Evolutionary conservation across 2,797 vertebrate species (phyloP).

Genomic region (Sebastes trivittatus): DNA sequence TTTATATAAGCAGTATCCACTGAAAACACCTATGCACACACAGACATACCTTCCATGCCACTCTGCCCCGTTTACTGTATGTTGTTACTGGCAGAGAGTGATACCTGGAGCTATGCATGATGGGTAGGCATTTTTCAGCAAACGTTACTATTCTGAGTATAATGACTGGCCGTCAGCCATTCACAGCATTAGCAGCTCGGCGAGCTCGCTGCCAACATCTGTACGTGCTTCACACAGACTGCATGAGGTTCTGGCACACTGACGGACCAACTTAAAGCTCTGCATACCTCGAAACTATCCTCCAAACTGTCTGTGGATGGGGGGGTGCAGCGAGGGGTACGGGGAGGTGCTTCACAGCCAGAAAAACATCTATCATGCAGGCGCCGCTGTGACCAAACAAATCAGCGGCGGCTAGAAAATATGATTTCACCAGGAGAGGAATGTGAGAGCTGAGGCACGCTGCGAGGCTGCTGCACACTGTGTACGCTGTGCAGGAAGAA

Average conservation of each 20-base stretch:
- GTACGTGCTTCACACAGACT: conserved; percentile 47
- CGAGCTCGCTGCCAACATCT: conserved; percentile 69
- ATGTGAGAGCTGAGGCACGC: conserved; percentile 53
- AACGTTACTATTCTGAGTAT: conserved; percentile 82
- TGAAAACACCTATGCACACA: conserved; percentile 15
- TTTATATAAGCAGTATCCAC: background rate
- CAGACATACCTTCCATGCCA: conserved; percentile 35
- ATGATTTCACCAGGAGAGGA: conserved; percentile 71
- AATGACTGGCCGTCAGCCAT: conserved; percentile 78
- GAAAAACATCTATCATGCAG: conserved; percentile 73
- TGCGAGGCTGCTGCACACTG: conserved; percentile 32
- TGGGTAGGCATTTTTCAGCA: conserved; percentile 77
- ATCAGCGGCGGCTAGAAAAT: conserved; percentile 64
- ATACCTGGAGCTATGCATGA: conserved; percentile 77
- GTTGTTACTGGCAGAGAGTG: conserved; percentile 75
- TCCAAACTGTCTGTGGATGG: conserved; percentile 13
- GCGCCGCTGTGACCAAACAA: conserved; percentile 76
- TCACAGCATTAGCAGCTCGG: conserved; percentile 62
- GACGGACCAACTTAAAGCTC: conserved; percentile 24
- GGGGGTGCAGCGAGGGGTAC: background rate
- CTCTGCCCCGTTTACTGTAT: conserved; percentile 43
- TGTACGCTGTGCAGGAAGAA: conserved; percentile 1
- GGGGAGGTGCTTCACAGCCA: conserved; percentile 57
- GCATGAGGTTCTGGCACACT: conserved; percentile 46
- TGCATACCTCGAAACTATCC: conserved; percentile 49